Base-by-base conservation (phyloP, 2,113 vertebrate species). In the Carassius gibelio region DNA sequence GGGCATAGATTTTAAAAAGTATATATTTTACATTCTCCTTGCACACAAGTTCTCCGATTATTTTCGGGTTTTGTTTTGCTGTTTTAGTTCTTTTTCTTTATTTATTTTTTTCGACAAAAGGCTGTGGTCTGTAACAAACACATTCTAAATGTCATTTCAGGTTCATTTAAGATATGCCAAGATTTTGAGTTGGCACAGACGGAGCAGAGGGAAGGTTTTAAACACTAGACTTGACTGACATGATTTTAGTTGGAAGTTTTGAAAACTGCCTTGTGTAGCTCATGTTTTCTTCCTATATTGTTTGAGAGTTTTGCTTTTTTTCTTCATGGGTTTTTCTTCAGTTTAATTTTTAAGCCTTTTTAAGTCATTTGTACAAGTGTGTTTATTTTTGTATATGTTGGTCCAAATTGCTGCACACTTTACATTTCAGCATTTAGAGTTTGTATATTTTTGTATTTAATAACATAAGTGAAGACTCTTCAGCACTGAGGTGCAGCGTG, bases 371-470 rank as follows among this genome's bases (percentile, higher is more conserved):
- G 76, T 79, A 62, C 76, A 78, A 38, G 57, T 42, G 23, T 69
- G 45, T 17, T 36, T 71, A 21, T 76, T 75, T 76, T 19, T 84
- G 30, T 74, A 52, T 8, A 11, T 17, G 42, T 78, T 50, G 42
- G 26, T 76, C 38, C 42, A n/a, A n/a, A 45, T 61, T 42, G 38
- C 69, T 84, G 30, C 52, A 45, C 68, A 75, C 71, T 42, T 55
- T 48, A 75, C 88, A 82, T 90, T 87, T 87, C 83, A 13, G 17
- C 88, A 80, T 71, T 85, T 89, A 84, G 89, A 88, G 87, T 92
- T 92, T 93, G 90, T 92, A 91, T 93, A 92, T 94, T 92, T 94
- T 92, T 92, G 75, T 93, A 90, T 90, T 87, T 42, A 26, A 85
- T 75, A 76, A 5, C 14, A 2, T 19, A 19, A 21, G 23, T 19